Conservation (phyloP, 1,140 invertebrate genomes). For the Aradophagus sp. region DNA sequence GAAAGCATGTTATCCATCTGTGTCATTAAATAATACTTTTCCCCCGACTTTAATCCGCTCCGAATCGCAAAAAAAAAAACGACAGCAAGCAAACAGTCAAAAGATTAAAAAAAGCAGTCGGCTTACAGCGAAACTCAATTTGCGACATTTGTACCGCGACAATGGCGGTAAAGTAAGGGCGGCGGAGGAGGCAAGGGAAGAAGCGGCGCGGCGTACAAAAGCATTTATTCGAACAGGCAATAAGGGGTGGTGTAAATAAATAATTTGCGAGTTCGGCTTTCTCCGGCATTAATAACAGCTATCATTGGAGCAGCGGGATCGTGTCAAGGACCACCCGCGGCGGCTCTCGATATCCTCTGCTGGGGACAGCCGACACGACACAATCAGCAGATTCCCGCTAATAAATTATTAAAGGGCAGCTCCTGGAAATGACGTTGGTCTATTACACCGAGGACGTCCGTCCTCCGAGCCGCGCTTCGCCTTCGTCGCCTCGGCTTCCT, state of each 20-base stretch:
- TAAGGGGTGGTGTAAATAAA: conserved; percentile 64
- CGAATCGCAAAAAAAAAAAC: conserved; percentile 39
- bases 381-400: conserved; percentile 71
- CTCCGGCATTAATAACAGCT: conserved; percentile 66
- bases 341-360: conserved; percentile 65
- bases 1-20: too few species aligned
- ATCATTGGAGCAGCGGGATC: conserved; percentile 66
- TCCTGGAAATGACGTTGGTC: conserved; percentile 71
- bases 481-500: conserved; percentile 21
- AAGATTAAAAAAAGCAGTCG: too few species aligned
- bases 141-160: conserved; percentile 17
- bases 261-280: conserved; percentile 58
- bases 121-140: conserved; percentile 19
- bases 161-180: not conserved
- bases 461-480: conserved; percentile 44
- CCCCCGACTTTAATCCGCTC: too few species aligned
- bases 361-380: conserved; percentile 72
- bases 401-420: conserved; percentile 76
- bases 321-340: conserved; percentile 74
- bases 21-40: too few species aligned
- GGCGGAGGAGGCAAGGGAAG: conserved; percentile 6
- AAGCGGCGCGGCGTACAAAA: conserved; percentile 13
- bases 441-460: conserved; percentile 65
- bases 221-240: conserved; percentile 50
- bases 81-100: too few species aligned